Percentiles rank a stretch among this genome's conserved stretches.
phyloP scores from a whole-genome alignment of 2,888 invertebrate species.

The Campopleginae sp. region DNA sequence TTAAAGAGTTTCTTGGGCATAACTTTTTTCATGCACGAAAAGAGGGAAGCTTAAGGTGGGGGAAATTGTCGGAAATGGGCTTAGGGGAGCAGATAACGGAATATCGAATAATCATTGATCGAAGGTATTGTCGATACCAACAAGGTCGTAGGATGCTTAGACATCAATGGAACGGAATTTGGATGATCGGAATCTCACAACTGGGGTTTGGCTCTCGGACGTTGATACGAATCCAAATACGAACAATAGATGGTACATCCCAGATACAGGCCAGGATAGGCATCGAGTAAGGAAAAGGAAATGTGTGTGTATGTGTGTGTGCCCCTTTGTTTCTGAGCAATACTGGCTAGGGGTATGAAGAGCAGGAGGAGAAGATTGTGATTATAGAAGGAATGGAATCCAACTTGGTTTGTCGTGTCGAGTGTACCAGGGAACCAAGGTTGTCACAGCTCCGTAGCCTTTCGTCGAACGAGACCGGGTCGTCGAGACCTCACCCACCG shows the following conservation, averaged over 20 bases:
- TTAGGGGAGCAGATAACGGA: background rate
- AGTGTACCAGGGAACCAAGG: constrained; percentile 56
- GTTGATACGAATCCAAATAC: constrained; percentile 26
- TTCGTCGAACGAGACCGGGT: constrained; percentile 39
- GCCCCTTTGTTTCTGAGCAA: constrained; percentile 41
- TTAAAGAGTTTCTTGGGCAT: background rate
- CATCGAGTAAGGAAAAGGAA: constrained; percentile 14
- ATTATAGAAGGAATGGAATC: constrained; percentile 49
- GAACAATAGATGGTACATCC: constrained; percentile 59
- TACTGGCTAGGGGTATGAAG: background rate
- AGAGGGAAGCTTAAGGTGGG: background rate
- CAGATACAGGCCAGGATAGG: constrained; percentile 27
- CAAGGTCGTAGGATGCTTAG: constrained; percentile 47
- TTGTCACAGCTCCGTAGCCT: constrained; percentile 51
- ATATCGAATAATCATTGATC: constrained; percentile 19
- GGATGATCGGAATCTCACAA: constrained; percentile 34
- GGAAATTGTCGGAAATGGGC: background rate
- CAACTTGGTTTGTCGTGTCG: constrained; percentile 51
- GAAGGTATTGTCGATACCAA: constrained; percentile 11
- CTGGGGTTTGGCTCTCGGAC: constrained; percentile 26
- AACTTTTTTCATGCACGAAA: background rate
- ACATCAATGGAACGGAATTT: constrained; percentile 49
- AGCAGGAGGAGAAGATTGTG: constrained; percentile 6
- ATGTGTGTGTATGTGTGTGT: constrained; percentile 21
- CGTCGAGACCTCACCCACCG: constrained; percentile 27